Evolutionary conservation across 2,888 invertebrate genomes (phyloP).

Genomic region (Drosophila anomalata): DNA sequence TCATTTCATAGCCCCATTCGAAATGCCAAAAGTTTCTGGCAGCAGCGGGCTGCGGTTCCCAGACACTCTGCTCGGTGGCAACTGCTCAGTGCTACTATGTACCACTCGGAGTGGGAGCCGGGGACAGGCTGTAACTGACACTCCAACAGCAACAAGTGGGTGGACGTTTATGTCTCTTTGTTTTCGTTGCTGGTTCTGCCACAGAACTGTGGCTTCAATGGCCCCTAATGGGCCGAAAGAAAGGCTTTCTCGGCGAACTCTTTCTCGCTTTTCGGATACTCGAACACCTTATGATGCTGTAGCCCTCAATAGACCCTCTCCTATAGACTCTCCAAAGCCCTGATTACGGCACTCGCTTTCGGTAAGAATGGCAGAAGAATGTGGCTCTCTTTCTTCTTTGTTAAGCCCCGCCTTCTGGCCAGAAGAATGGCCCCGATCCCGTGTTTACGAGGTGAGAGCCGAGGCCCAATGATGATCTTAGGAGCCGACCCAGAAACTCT

Average conservation of each 20-base stretch:
- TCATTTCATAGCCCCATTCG: slow-evolving; percentile 25
- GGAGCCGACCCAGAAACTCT: slow-evolving; percentile 30
- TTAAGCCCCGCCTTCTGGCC: slow-evolving; percentile 64
- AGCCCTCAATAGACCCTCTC: too few species aligned
- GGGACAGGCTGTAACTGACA: slow-evolving; percentile 67
- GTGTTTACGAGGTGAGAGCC: slow-evolving; percentile 58
- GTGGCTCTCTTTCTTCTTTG: slow-evolving; percentile 13
- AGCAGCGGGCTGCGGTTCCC: slow-evolving; percentile 46
- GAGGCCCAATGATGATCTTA: slow-evolving; percentile 40
- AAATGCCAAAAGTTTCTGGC: slow-evolving; percentile 54
- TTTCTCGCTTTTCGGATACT: too few species aligned
- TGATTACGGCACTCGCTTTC: too few species aligned
- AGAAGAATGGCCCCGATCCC: slow-evolving; percentile 15
- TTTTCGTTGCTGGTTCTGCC: slow-evolving; percentile 57
- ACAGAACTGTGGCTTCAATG: slow-evolving; percentile 52
- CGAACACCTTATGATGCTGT: too few species aligned
- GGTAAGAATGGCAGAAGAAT: neutral
- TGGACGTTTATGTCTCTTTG: slow-evolving; percentile 78
- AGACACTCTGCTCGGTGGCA: slow-evolving; percentile 38
- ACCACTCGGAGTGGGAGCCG: slow-evolving; percentile 20
- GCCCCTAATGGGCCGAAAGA: slow-evolving; percentile 20
- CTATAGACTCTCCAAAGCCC: too few species aligned
- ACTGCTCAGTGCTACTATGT: slow-evolving; percentile 28
- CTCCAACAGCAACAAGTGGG: slow-evolving; percentile 78
- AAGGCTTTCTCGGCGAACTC: too few species aligned